A percentile compares a stretch with the other conserved stretches of the same genome.
Evolutionary conservation across 92 coral and sea anemone genomes (phyloP).

Genomic region (Chrysogorgia sp.): DNA sequence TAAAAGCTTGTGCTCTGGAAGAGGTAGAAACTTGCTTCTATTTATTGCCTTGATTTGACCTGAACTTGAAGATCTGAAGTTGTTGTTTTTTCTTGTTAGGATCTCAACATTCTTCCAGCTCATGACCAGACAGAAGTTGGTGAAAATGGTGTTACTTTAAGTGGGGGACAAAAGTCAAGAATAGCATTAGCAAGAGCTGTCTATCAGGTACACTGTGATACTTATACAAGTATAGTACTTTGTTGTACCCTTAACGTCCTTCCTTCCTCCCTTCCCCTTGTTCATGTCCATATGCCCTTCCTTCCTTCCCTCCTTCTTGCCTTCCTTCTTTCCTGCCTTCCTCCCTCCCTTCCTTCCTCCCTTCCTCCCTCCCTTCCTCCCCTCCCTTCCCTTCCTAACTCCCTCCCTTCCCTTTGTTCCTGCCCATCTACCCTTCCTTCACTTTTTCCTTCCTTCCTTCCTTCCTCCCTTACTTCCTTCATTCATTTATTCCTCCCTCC

Average conservation of each 20-base stretch:
- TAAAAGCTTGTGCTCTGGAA: constrained; percentile 86
- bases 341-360: neutral
- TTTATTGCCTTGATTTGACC: too few species aligned
- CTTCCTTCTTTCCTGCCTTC: neutral
- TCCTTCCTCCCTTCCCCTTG: neutral
- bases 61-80: neutral
- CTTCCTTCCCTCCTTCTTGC: too few species aligned
- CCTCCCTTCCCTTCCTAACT: neutral
- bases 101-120: constrained; percentile 81
- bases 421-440: neutral
- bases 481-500: neutral
- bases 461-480: constrained; percentile 1
- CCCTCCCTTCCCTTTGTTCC: neutral
- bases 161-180: constrained; percentile 97
- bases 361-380: neutral
- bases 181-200: constrained; percentile 92
- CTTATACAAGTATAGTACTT: too few species aligned
- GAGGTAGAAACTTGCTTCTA: constrained; percentile 57
- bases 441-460: neutral
- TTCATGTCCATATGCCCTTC: too few species aligned
- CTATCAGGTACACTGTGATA: constrained; percentile 93
- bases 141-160: constrained; percentile 95
- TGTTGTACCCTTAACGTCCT: too few species aligned
- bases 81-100: constrained; percentile 50
- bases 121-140: constrained; percentile 98